Base-by-base conservation (phyloP, 2,797 vertebrate species). In the Neosilurus mollespiculum region DNA sequence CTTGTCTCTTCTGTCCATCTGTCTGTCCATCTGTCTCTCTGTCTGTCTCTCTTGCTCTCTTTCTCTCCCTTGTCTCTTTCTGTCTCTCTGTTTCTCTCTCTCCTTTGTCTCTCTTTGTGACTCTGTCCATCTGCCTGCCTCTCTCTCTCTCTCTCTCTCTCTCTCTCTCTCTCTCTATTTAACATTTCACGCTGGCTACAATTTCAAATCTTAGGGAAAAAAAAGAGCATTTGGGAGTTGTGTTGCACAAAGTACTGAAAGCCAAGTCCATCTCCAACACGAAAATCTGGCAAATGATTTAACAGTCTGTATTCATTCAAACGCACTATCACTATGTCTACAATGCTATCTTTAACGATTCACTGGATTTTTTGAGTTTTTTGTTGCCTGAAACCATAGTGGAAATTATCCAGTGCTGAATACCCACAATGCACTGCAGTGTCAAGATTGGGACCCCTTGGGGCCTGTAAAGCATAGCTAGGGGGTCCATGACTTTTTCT, bases 191-290 rank as follows among this genome's bases (percentile, higher is more conserved):
- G 54, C 49, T 80, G 84, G 82, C 86, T 88, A 58, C 81, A 76
- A 59, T 84, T 86, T 87, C 86, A 88, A 86, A 91, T 93, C 91
- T 92, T 84, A 70, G 67, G n/a, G 22, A 11, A 66, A 18, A 37
- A 91, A 93, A 90, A 92, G 43, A 90, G 89, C 90, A 89, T 89
- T 72, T 12, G 67, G 81, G 84, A 78, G 59, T 78, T 24, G 75
- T 49, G 54, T 76, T 58, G 54, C 54, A 43, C 34, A 62, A 78
- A 78, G 20, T 64, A 64, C 11, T 1, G 37, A 62, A 78, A 78
- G 59, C 59, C 18, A n/a, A 64, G 59, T 64, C 49, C 22, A 78
- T 8, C 24, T 24, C 8, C 58, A 49, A 78, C 34, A 78, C 2
- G 37, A 78, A 14, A 64, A 64, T 77, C 75, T 24, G 75, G 30